These are phyloP conservation scores for Artibeus lituratus DNA, from an alignment of 2,797 vertebrate species.

Conservation along the genomic window DNA sequence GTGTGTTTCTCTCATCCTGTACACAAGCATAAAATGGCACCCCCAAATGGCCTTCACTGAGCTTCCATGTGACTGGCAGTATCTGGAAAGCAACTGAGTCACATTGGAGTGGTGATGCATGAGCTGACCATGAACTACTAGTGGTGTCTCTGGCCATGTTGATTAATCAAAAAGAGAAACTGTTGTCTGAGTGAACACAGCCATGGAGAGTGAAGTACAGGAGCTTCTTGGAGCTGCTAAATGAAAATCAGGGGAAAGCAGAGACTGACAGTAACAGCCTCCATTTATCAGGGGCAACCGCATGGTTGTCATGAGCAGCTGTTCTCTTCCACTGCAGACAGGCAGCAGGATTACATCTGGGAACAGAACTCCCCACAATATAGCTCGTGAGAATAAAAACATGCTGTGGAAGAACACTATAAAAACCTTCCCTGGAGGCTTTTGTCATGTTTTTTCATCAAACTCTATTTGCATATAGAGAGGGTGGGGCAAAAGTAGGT, in stretches of 20 bases:
- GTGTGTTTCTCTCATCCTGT: not conserved
- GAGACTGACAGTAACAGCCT: constrained; percentile 35
- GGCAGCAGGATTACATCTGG: constrained; percentile 36
- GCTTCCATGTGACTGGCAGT: not conserved
- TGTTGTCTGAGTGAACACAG: not conserved
- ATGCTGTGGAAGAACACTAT: not conserved
- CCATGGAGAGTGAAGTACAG: not conserved
- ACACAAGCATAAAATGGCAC: not conserved
- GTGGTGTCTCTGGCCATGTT: not conserved
- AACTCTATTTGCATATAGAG: not conserved
- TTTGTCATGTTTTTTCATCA: constrained; percentile 8
- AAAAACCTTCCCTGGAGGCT: constrained; percentile 30
- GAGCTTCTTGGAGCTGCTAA: not conserved
- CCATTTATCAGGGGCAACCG: not conserved
- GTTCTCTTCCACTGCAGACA: constrained; percentile 33
- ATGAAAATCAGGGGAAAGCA: not conserved
- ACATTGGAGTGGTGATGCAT: not conserved
- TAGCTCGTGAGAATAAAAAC: constrained; percentile 34
- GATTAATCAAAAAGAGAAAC: not conserved
- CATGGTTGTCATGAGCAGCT: constrained; percentile 33
- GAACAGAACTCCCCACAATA: constrained; percentile 45
- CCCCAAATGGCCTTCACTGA: not conserved
- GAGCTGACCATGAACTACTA: not conserved
- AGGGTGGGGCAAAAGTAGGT: not conserved
- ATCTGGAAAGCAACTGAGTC: not conserved